A percentile compares a stretch with the other conserved stretches of the same genome.
These are phyloP conservation scores for Penaeus monodon DNA, from an alignment of 2,888 invertebrate species.

Conservation along the genomic window DNA sequence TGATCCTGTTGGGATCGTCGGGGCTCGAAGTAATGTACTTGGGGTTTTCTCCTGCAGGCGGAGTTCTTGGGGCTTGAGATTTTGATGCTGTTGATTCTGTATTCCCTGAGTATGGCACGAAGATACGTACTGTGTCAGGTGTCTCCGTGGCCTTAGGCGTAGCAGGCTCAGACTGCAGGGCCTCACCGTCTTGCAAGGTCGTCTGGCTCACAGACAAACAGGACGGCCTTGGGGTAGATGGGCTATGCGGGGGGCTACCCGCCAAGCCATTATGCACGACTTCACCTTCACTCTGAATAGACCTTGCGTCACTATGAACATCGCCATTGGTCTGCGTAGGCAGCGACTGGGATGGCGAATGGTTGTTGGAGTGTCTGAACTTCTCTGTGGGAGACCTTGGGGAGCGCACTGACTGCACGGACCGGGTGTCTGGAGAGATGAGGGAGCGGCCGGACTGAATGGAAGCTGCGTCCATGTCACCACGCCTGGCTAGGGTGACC, in stretches of 20 bases:
- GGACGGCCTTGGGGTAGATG: constrained; percentile 60
- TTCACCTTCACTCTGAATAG: constrained; percentile 45
- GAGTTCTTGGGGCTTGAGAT: constrained; percentile 28
- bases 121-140: constrained; percentile 82
- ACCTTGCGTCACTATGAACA: constrained; percentile 30
- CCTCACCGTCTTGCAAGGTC: constrained; percentile 58
- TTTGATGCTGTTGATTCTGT: constrained; percentile 40
- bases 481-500: constrained; percentile 53
- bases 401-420: constrained; percentile 59
- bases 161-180: constrained; percentile 61
- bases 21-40: constrained; percentile 66
- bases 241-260: constrained; percentile 44
- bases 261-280: constrained; percentile 49
- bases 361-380: constrained; percentile 42
- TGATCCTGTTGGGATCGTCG: constrained; percentile 79
- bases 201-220: constrained; percentile 64
- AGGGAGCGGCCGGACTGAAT: constrained; percentile 63
- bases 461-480: constrained; percentile 60
- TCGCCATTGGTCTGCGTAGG: constrained; percentile 51
- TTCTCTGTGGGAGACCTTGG: constrained; percentile 58
- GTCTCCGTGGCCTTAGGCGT: constrained; percentile 65
- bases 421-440: constrained; percentile 56
- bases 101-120: constrained; percentile 78
- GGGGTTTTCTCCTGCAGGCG: constrained; percentile 17
- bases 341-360: constrained; percentile 52